Base-by-base conservation (phyloP, 2,797 vertebrate species). In the Argya squamiceps region DNA sequence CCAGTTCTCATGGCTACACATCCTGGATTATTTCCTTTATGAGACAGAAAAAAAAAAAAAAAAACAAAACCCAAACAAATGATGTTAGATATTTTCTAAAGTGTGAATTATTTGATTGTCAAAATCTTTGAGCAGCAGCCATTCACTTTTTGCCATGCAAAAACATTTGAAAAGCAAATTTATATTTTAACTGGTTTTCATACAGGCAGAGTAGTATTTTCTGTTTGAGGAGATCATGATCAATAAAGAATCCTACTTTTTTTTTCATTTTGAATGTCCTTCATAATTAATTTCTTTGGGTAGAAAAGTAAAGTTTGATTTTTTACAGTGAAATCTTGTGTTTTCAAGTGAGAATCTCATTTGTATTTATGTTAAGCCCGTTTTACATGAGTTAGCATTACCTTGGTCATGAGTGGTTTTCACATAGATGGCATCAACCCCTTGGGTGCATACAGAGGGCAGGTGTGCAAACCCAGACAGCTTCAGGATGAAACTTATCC, bases 1-100 rank as follows among this genome's bases (percentile, higher is more conserved):
- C 99, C 99, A 20, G 99, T 99, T 95, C 91, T 98, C 98, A 99
- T 98, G n/a, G 98, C 99, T 84, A 99, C 98, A n/a, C 99, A 99
- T 49, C 99, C 99, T 82, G 98, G 95, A 53, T 97, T 98, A 91
- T 98, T 98, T 91, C 98, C 99, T 99, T 97, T n/a, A 36, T 16
- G 13, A 87, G 26, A 41, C 52, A 50, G 7, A 81, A 9, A 78
- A 64, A 88, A 92, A 39, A 39, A 39, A 11, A 39, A 41, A 41
- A 41, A 13, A 41, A 15, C 41, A 41, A 41, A 41, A 41, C 0
- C 10, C 36, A 43, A 58, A 88, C 21, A 71, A 14, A 19, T 3
- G 2, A 52, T 1, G 0, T 18, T 46, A 5, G 17, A 23, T 63
- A 41, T 50, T 64, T 92, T 81, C 55, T 55, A 32, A 17, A 27